Evolutionary conservation across 2,888 invertebrate species (phyloP).

Genomic region (Trachelus stipa): DNA sequence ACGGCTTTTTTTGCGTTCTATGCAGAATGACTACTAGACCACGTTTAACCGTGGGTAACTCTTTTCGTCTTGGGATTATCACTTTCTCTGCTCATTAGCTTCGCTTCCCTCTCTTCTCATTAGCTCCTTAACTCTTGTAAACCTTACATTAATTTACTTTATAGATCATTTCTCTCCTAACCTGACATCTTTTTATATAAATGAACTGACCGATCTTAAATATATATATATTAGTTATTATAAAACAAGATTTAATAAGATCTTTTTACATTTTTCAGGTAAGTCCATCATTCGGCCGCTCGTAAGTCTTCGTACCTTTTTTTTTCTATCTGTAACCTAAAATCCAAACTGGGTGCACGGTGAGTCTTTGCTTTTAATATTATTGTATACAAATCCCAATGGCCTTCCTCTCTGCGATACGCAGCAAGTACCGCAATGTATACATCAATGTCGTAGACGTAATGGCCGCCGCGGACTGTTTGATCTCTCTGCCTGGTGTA

Average conservation of each 20-base stretch:
- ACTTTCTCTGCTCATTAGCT: not conserved
- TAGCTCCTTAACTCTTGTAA: not conserved
- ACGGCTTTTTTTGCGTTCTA: conserved; percentile 9
- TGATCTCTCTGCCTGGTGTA: not conserved
- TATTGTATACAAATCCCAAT: not conserved
- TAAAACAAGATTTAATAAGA: no score
- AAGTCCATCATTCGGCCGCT: not conserved
- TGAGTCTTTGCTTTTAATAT: not conserved
- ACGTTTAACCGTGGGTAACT: not conserved
- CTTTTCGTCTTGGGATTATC: not conserved
- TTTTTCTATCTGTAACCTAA: not conserved
- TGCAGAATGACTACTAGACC: not conserved
- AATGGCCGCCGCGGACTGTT: not conserved
- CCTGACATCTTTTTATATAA: not conserved
- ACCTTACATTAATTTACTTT: not conserved
- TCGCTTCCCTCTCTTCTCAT: no score
- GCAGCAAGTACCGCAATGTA: not conserved
- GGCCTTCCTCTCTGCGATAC: not conserved
- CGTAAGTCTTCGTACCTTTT: not conserved
- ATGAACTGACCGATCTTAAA: not conserved
- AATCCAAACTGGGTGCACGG: not conserved
- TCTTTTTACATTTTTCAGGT: not conserved
- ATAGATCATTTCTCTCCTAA: not conserved
- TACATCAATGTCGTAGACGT: not conserved
- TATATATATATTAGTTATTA: no score